phyloP scores from a whole-genome alignment of 2,888 invertebrate genomes.

The Smittia sp. region DNA sequence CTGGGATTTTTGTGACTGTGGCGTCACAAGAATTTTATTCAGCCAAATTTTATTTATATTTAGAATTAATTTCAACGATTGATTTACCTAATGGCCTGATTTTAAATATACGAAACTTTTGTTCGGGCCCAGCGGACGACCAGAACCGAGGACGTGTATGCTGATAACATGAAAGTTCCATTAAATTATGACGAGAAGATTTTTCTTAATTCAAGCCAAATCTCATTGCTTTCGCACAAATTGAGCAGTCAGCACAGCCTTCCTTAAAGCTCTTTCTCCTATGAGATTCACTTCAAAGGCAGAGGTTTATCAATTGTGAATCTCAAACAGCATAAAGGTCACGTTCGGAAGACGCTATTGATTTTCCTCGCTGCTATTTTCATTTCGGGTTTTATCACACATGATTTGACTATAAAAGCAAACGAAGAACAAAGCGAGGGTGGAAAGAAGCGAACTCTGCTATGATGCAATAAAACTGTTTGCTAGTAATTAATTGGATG shows the following conservation, averaged over 20 bases:
- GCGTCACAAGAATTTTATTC: too few relatives aligned
- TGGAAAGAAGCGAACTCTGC: not conserved
- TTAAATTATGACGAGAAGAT: not conserved
- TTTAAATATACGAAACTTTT: too few relatives aligned
- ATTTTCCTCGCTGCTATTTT: not conserved
- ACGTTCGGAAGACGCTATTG: not conserved
- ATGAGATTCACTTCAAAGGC: not conserved
- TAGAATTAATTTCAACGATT: too few relatives aligned
- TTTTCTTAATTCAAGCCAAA: not conserved
- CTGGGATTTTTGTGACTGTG: not conserved
- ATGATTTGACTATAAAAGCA: not conserved
- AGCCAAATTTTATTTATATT: too few relatives aligned
- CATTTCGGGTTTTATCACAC: not conserved
- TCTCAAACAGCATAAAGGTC: not conserved
- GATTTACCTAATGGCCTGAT: too few relatives aligned
- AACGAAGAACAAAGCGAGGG: not conserved
- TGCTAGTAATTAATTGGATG: slow-evolving; percentile 15
- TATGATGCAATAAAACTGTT: slow-evolving; percentile 10
- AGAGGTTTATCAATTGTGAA: not conserved
- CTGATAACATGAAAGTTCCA: not conserved
- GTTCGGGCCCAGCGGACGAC: not conserved
- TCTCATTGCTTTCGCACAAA: not conserved
- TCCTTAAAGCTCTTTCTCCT: not conserved
- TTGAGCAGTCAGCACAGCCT: not conserved
- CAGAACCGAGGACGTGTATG: not conserved